Evolutionary conservation across 2,888 invertebrate species (phyloP).

Genomic region (Phania funesta): DNA sequence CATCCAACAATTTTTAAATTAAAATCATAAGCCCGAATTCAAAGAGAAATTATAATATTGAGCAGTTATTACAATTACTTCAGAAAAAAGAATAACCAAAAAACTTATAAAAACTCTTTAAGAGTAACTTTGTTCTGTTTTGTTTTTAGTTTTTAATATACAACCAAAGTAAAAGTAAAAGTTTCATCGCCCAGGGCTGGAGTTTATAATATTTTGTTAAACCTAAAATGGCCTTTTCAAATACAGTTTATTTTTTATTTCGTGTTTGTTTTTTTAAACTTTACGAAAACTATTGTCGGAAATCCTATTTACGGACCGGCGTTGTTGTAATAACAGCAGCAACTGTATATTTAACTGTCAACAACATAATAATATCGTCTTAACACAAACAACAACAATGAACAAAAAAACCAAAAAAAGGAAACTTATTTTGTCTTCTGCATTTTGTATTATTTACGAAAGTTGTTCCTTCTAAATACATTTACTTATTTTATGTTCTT

Average conservation of each 20-base stretch:
- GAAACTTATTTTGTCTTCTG: conserved; percentile 42
- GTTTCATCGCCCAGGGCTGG: conserved; percentile 28
- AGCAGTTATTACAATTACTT: no score
- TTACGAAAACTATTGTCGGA: conserved; percentile 40
- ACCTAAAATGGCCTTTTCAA: conserved; percentile 43
- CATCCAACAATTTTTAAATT: no score
- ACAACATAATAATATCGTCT: conserved; percentile 60
- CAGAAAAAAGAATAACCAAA: no score
- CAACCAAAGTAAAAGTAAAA: conserved; percentile 47
- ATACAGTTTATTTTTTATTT: conserved; percentile 34
- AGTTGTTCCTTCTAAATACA: conserved; percentile 49
- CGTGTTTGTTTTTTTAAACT: conserved; percentile 26
- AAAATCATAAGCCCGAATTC: no score
- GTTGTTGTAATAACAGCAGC: conserved; percentile 44
- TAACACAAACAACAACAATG: conserved; percentile 33
- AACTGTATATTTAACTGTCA: conserved; percentile 57
- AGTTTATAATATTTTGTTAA: conserved; percentile 40
- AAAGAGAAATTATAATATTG: no score
- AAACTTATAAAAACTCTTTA: no score
- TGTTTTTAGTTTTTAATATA: neutral
- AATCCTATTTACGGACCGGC: conserved; percentile 35
- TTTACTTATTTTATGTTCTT: conserved; percentile 47
- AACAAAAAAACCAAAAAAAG: conserved; percentile 10
- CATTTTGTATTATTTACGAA: conserved; percentile 36
- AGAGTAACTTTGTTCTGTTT: no score